Evolutionary conservation across 2,888 invertebrate species (phyloP), one percentile per base, ranked within the genome.

Genomic region (Sphaerophoria rueppellii): DNA sequence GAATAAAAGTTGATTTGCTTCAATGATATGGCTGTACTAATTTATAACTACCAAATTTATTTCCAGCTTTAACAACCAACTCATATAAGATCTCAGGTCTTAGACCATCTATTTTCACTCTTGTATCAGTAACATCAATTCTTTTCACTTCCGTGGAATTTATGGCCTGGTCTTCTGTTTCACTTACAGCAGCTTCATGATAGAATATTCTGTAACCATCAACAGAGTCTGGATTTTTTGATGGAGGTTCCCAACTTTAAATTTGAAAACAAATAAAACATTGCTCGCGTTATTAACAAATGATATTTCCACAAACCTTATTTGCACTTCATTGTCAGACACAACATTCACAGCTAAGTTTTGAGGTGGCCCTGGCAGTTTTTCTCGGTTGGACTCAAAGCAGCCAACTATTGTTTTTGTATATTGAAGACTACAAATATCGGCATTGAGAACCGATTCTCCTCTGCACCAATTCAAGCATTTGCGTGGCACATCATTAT

Each of bases 391-490:
- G 90, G 96, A 95, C 74, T 96, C 94, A 93, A 97, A 97, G 92
- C 97, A 97, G 14, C 95, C 94, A 85, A 96, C 94, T 52, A 97
- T 97, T 43, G 94, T 94, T 48, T 95, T 93, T 5, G 96, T 95
- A 89, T 96, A 95, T 73, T 94, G 94, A 11, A 96, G 90, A 0
- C 95, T 94, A 89, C 97, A 97, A 12, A 94, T 90, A 70, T 94
- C 93, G 87, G 94, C 94, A 5, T 93, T 91, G 2, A 94, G 92
- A 40, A 96, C 94, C 0, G 95, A 93, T 76, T 96, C 96, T 0
- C 97, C 97, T 46, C 96, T 94, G 89, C 97, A 97, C 94, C 97
- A 95, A 89, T 97, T 96, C 87, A 97, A 92, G 90, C 97, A 97
- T 87, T 95, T 94, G 46, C 96, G 93, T 0, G 97, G 96, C 0